Conservation (phyloP, 2,797 vertebrate genomes). For the Enteromius paludinosus region DNA sequence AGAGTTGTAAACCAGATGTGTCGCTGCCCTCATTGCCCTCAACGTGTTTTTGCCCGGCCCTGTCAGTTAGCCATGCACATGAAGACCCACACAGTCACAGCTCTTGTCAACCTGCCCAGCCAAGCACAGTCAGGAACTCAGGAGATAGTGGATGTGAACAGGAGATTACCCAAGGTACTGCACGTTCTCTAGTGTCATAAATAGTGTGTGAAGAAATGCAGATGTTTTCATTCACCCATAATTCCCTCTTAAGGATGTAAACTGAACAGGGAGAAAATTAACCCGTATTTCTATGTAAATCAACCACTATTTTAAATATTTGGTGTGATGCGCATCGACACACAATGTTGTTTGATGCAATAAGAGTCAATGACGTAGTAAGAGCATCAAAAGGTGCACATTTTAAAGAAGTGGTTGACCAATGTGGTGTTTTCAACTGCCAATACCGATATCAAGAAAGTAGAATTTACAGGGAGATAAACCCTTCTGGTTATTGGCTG, state of each 20-base stretch:
- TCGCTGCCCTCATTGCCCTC: constrained; percentile 48
- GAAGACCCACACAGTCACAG: constrained; percentile 45
- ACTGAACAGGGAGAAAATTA: background rate
- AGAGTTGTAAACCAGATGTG: background rate
- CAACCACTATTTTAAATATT: background rate
- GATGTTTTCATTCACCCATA: background rate
- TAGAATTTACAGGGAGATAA: background rate
- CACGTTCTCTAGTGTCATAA: constrained; percentile 6
- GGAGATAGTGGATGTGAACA: constrained; percentile 11
- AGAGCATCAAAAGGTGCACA: background rate
- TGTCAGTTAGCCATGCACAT: constrained; percentile 48
- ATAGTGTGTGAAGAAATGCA: background rate
- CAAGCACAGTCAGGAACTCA: constrained; percentile 15
- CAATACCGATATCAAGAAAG: background rate
- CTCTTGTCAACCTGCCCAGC: background rate
- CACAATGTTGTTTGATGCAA: background rate
- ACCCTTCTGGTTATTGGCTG: background rate
- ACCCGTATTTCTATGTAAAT: background rate
- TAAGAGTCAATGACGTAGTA: background rate
- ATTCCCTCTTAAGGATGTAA: background rate
- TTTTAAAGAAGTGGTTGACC: background rate
- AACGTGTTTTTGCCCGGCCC: constrained; percentile 9
- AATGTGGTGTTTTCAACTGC: background rate
- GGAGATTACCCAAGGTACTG: constrained; percentile 50
- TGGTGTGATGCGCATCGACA: background rate